Percentiles rank a stretch among this genome's conserved stretches.
Evolutionary conservation across 2,113 vertebrate species (phyloP).

Genomic region (Sander lucioperca): DNA sequence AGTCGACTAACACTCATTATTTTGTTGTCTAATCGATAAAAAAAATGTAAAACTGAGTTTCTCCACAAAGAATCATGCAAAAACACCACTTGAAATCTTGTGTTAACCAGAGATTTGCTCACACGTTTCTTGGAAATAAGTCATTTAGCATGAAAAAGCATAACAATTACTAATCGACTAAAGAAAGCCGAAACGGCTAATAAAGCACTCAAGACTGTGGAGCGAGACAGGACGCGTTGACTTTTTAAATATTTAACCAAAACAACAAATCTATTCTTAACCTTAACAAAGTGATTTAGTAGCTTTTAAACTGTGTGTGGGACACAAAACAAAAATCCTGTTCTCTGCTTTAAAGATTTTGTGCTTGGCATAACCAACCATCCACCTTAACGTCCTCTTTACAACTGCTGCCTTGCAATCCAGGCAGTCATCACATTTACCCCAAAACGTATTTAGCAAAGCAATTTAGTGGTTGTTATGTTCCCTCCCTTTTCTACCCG

Average conservation of each 20-base stretch:
- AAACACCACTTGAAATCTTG: too few relatives aligned
- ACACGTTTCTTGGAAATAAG: too few relatives aligned
- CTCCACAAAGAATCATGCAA: too few relatives aligned
- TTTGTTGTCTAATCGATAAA: too few relatives aligned
- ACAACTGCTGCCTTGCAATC: not conserved
- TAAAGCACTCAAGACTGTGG: not conserved
- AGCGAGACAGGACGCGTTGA: not conserved
- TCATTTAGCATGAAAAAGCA: too few relatives aligned
- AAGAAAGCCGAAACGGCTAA: not conserved
- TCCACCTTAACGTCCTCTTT: not conserved
- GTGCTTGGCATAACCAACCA: not conserved
- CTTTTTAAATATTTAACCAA: not conserved
- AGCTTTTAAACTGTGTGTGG: not conserved
- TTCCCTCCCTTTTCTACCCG: too few relatives aligned
- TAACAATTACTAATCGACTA: too few relatives aligned
- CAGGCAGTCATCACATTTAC: not conserved
- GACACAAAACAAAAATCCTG: not conserved
- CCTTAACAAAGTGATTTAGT: not conserved
- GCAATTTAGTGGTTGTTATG: not conserved
- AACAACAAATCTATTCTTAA: not conserved
- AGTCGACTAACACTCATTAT: too few relatives aligned
- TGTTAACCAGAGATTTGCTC: too few relatives aligned
- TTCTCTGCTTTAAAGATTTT: not conserved
- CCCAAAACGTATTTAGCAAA: conserved; percentile 21
- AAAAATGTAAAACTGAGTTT: too few relatives aligned